Base-by-base conservation (phyloP, 2,888 invertebrate species). In the Cotesia congregata region DNA sequence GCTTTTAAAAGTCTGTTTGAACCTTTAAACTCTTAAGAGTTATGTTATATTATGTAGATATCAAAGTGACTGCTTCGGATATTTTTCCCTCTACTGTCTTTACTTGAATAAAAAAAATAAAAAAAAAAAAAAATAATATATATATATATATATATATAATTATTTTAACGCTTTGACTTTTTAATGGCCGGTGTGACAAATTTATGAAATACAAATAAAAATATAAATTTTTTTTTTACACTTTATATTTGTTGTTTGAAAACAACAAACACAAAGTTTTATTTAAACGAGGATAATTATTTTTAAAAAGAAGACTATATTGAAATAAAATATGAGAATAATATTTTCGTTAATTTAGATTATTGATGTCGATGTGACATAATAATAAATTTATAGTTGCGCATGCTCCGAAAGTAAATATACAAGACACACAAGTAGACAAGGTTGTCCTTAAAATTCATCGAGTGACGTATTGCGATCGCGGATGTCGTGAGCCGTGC, bases 11-110 rank as follows among this genome's bases (percentile, higher is more conserved):
- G 77, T 80, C 75, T 78, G 80, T 80, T 50, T 78, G 75, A 75
- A 71, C 80, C 77, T 80, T 80, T 80, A 76, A 80, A 78, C 80
- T 75, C 77, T n/a, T n/a, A 67, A 74, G 77, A 78, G 69, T 72
- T 78, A 30, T 30, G 67, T 72, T 78, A 30, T 30, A 62, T 72
- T 78, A 50, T 50, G 77, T 69, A 77, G 77, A 78, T 73, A 61
- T 72, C 41, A 7, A 50, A 50, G 50, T 50, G 50, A 50, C 50
- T 50, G 50, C 65, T 30, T 60, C 60, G 50, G 39, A 68, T 72
- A 68, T 67, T 73, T 40, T 76, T 38, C 59, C 4, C 41, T 30
- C 0, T 30, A 15, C 65, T 65, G 50, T 60, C 59, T 67, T 76
- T n/a, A 6, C 67, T 40, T 61, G 9, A 7, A 40, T 1, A 20